Conservation (phyloP, 1,140 invertebrate species). For the Coptotermes formosanus region DNA sequence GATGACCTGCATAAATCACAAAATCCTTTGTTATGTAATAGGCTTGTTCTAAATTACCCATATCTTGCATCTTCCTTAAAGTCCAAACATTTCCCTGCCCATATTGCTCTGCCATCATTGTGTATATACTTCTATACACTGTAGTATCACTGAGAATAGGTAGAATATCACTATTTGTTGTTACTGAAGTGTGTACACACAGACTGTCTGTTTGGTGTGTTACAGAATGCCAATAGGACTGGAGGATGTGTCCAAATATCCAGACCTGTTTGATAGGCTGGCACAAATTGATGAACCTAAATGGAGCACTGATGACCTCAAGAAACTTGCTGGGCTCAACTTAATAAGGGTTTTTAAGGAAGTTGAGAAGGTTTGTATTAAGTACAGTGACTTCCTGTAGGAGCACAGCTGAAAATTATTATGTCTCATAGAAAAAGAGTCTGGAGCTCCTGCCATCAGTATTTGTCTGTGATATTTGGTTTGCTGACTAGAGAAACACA, state of each 20-base stretch:
- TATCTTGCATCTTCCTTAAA: no score
- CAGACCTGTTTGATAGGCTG: constrained; percentile 61
- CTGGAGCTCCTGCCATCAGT: not conserved
- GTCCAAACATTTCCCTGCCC: no score
- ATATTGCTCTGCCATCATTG: no score
- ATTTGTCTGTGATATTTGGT: no score
- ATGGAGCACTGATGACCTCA: constrained; percentile 82
- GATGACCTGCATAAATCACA: no score
- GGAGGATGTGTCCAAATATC: constrained; percentile 70
- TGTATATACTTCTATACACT: no score
- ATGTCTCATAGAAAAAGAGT: not conserved
- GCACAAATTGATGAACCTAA: constrained; percentile 57
- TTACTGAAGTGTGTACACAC: not conserved
- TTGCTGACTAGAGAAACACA: not conserved
- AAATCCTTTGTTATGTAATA: no score
- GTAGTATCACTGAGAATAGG: not conserved
- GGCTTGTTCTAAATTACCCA: no score
- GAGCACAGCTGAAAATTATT: not conserved
- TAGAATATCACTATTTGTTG: not conserved
- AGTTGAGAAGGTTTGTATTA: constrained; percentile 66
- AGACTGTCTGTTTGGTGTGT: constrained; percentile 35
- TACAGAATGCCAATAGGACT: constrained; percentile 59
- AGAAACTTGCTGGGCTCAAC: constrained; percentile 84
- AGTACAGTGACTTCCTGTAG: not conserved
- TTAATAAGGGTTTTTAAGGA: constrained; percentile 79